Conservation (phyloP, 2,888 invertebrate genomes). For the Machimus rusticus region DNA sequence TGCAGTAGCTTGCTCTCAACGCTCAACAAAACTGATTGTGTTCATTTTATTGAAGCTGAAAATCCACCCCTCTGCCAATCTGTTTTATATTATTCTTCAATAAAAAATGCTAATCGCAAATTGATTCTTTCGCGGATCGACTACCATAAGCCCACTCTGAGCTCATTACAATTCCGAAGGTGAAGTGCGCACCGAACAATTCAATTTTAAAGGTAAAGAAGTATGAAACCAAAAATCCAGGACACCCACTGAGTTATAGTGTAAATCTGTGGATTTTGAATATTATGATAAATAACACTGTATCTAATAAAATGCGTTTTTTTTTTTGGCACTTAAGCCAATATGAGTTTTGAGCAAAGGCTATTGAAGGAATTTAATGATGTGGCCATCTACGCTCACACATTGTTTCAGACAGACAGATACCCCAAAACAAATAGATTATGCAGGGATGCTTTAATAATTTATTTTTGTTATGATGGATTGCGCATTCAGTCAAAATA, state of each 20-base stretch:
- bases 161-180: conserved; percentile 21
- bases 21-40: not conserved
- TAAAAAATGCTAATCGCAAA: conserved; percentile 47
- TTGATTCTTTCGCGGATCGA: conserved; percentile 33
- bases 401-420: not conserved
- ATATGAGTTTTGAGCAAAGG: not conserved
- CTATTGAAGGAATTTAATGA: not conserved
- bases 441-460: conserved; percentile 45
- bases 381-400: not conserved
- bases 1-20: not conserved
- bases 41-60: conserved; percentile 6
- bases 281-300: conserved; percentile 13
- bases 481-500: conserved; percentile 30
- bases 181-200: not conserved
- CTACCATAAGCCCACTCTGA: conserved; percentile 20
- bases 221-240: not conserved
- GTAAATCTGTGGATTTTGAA: not conserved
- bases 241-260: not conserved
- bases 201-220: not conserved
- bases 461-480: conserved; percentile 46
- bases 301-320: not conserved
- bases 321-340: not conserved
- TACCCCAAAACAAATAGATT: conserved; percentile 40
- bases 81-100: conserved; percentile 46
- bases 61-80: conserved; percentile 38